A percentile compares a stretch with the other conserved stretches of the same genome.
Conservation (phyloP, 2,888 invertebrate genomes). For the Carterocephalus palaemon region DNA sequence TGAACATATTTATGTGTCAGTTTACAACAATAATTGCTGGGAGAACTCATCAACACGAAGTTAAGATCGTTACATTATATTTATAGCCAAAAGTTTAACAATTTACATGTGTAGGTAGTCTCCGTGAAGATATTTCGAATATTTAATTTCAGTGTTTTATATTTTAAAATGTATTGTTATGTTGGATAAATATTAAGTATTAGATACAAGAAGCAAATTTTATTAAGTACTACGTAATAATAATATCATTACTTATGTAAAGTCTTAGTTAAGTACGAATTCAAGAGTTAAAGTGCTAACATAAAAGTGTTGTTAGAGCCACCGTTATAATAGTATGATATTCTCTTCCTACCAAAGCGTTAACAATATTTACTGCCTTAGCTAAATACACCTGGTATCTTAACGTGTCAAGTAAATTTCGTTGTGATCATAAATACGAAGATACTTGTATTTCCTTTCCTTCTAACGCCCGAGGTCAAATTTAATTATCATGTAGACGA, state of each 20-base stretch:
- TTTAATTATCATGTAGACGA: constrained; percentile 75
- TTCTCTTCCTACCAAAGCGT: constrained; percentile 35
- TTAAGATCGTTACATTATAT: constrained; percentile 58
- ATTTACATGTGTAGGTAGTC: constrained; percentile 28
- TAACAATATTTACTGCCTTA: constrained; percentile 55
- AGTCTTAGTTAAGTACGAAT: too few species aligned
- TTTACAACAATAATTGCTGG: constrained; percentile 60
- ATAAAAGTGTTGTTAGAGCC: constrained; percentile 21
- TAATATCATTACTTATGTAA: too few species aligned
- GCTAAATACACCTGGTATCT: constrained; percentile 52
- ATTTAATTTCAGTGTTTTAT: not conserved
- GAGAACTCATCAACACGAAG: constrained; percentile 55
- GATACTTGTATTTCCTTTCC: constrained; percentile 55
- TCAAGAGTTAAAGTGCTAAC: too few species aligned
- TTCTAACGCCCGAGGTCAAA: constrained; percentile 64
- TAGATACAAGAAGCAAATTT: too few species aligned
- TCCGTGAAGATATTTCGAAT: constrained; percentile 1
- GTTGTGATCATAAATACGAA: constrained; percentile 59
- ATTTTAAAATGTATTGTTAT: not conserved
- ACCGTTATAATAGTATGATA: constrained; percentile 30
- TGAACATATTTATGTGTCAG: constrained; percentile 69
- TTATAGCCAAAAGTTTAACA: constrained; percentile 24
- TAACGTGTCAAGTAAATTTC: constrained; percentile 63
- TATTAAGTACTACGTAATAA: too few species aligned
- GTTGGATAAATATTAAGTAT: too few species aligned